Base-by-base conservation (phyloP, 2,797 vertebrate species). In the Sebastiscus tertius region DNA sequence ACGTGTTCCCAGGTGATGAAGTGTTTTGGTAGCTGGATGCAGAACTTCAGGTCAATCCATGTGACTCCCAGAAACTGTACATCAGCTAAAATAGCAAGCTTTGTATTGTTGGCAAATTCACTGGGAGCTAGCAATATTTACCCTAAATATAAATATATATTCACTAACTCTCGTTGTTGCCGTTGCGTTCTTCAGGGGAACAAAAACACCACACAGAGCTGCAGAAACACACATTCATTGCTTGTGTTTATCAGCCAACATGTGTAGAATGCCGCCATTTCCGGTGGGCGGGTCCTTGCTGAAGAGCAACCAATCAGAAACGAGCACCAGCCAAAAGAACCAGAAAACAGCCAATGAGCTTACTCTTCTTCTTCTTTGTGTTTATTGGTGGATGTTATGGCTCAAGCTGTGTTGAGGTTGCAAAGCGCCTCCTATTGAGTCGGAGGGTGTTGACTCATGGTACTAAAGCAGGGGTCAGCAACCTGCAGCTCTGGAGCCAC, bases 291-390 rank as follows among this genome's bases (percentile, higher is more conserved):
- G 7, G 18, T 2, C 11, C 0, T 31, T 54, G 2, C 10, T 26
- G 34, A 0, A n/a, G 4, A 52, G 7, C 0, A 68, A 29, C 84
- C 79, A 87, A 87, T 87, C 75, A 54, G 4, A 18, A 61, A 34
- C 8, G 10, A 62, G 58, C 0, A 31, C 79, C 42, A 16, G 8
- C 46, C 46, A 20, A n/a, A 52, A n/a, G 8, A 63, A 6, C 1
- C 0, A 11, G 39, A 63, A 42, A 27, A 59, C 1, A 64, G 31
- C 77, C 75, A 80, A 83, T 67, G 9, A 67, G 29, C 6, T 12
- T 24, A 0, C 4, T 8, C 13, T 16, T 84, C 70, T 75, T 81
- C 81, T 61, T 84, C 75, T 11, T 60, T 5, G 22, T 54, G 4
- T 14, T n/a, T 20, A 5, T 14, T 31, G 8, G 6, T 4, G 4